Evolutionary conservation across 1,140 invertebrate genomes (phyloP).

Genomic region (Copidosoma floridanum): DNA sequence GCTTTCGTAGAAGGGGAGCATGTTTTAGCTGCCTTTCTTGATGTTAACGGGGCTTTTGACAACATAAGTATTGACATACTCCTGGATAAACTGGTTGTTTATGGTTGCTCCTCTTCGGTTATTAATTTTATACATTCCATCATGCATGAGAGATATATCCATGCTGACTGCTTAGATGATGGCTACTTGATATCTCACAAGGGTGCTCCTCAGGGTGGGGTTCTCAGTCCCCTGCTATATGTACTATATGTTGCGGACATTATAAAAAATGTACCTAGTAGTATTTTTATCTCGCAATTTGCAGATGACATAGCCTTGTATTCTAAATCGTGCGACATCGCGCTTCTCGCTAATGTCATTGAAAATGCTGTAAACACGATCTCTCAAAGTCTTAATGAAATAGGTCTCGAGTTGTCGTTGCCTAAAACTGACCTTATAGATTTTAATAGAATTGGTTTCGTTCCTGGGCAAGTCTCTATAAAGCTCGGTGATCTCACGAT

Average conservation of each 20-base stretch:
- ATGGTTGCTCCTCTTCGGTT: background rate
- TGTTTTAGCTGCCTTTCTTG: background rate
- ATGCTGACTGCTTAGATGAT: too few species aligned
- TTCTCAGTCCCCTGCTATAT: too few species aligned
- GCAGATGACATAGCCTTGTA: background rate
- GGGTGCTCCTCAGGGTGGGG: too few species aligned
- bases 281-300: background rate
- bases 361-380: too few species aligned
- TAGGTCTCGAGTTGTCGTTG: too few species aligned
- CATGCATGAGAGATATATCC: background rate
- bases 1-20: background rate
- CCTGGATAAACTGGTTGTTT: background rate
- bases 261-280: background rate
- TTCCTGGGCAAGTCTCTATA: too few species aligned
- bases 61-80: background rate
- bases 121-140: constrained; percentile 1
- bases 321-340: too few species aligned
- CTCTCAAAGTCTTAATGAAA: too few species aligned
- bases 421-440: too few species aligned
- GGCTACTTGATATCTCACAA: background rate
- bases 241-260: background rate
- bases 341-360: too few species aligned
- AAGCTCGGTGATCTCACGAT: too few species aligned
- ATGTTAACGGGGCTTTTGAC: constrained; percentile 16
- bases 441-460: too few species aligned